A percentile compares a stretch with the other conserved stretches of the same genome.
Conservation (phyloP, 2,888 invertebrate genomes). For the Drosophila pseudotalamancana region DNA sequence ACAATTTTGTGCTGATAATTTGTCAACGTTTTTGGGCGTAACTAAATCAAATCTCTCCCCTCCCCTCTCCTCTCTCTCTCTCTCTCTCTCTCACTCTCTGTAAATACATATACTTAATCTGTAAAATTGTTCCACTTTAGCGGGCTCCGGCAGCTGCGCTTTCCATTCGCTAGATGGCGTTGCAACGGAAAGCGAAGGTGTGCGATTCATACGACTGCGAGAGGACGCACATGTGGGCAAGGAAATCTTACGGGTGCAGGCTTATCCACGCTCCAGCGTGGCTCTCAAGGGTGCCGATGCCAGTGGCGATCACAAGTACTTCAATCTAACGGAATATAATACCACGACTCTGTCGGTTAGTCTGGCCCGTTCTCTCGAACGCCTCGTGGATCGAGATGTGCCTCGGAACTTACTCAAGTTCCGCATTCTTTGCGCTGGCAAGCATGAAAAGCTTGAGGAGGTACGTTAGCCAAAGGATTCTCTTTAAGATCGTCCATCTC, state of each 20-base stretch:
- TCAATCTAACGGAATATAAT: conserved; percentile 88
- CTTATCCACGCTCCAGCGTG: conserved; percentile 89
- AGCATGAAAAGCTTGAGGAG: conserved; percentile 82
- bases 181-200: conserved; percentile 87
- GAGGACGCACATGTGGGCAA: conserved; percentile 91
- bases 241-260: conserved; percentile 91
- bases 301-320: conserved; percentile 83
- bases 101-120: conserved; percentile 6
- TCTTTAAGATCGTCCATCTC: background rate
- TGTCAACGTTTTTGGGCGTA: conserved; percentile 57
- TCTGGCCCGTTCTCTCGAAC: conserved; percentile 91
- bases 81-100: background rate
- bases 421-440: conserved; percentile 88
- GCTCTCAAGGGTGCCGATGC: conserved; percentile 80
- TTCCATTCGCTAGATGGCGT: conserved; percentile 89
- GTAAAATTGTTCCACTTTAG: conserved; percentile 44
- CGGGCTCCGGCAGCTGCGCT: conserved; percentile 89
- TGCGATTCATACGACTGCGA: conserved; percentile 93
- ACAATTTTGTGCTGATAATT: conserved; percentile 50
- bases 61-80: background rate
- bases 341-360: conserved; percentile 90
- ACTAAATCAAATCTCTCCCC: conserved; percentile 4
- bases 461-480: conserved; percentile 38
- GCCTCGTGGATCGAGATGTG: conserved; percentile 91
- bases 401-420: conserved; percentile 94